Base-by-base conservation (phyloP, 2,888 invertebrate species). In the Epinotia ramella region DNA sequence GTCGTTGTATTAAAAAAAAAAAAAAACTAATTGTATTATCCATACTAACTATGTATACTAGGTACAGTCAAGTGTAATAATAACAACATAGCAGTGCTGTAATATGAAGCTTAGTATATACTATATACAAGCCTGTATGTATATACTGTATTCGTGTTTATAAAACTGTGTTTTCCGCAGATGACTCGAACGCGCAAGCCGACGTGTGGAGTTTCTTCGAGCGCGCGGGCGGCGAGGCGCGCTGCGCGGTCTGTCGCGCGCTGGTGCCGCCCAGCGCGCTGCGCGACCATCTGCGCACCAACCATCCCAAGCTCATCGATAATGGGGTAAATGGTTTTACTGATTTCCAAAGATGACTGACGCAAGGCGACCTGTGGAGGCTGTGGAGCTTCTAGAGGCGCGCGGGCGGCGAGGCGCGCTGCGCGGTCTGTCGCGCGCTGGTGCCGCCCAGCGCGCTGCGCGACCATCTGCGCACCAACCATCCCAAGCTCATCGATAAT, bases 361-460 rank as follows among this genome's bases (percentile, higher is more conserved):
- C 74, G 0, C 57, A 78, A 16, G 60, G 71, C 0, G 86, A 87
- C 6, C 72, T 86, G 0, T 87, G 86, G 86, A 81, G 77, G 0
- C 87, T 84, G n/a, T n/a, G n/a, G n/a, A n/a, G n/a, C 80, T 91
- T 87, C 81, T 88, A 89, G 74, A n/a, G n/a, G n/a, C 79, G 80
- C 18, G 86, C 78, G 0, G 80, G 81, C 0, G 78, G 80, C 0
- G 78, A 77, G 12, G 84, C 84, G 1, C 81, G 83, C 20, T 91
- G 91, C 76, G 81, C 81, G 1, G 79, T 89, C n/a, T 91, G 91
- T 78, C 78, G 82, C 9, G 74, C 77, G 0, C 16, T 69, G 11
- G 44, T 84, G 6, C 40, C 76, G 0, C 75, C 28, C 16, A 80
- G 80, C 0, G 79, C 78, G 0, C 76, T 89, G 75, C 84, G 79